A percentile compares a stretch with the other conserved stretches of the same genome.
Conservation (phyloP, 2,888 invertebrate species). For the Macropis europaea region DNA sequence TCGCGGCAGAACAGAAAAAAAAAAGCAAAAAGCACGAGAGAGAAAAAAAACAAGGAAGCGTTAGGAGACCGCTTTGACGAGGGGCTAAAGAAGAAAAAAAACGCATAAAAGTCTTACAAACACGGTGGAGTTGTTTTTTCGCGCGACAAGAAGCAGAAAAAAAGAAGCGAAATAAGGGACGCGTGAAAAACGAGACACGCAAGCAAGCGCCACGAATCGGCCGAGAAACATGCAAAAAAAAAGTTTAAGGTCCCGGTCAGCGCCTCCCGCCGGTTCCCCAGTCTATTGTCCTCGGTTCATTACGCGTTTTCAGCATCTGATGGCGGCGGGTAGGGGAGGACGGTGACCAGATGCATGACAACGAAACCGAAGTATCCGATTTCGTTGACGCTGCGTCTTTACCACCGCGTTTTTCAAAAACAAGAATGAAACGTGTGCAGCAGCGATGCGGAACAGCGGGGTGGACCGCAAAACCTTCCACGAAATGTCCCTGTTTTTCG, state of each 20-base stretch:
- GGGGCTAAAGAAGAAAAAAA: conserved; percentile 9
- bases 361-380: conserved; percentile 54
- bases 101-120: conserved; percentile 26
- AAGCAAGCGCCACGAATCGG: conserved; percentile 22
- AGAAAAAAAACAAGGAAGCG: conserved; percentile 7
- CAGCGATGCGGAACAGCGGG: background rate
- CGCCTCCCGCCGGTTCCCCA: conserved; percentile 28
- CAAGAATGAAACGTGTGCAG: conserved; percentile 2
- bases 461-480: background rate
- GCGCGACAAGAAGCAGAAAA: background rate
- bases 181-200: conserved; percentile 43
- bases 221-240: conserved; percentile 31
- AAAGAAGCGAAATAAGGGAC: conserved; percentile 17
- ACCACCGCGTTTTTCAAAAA: conserved; percentile 30
- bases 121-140: conserved; percentile 22
- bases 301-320: conserved; percentile 38
- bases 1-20: conserved; percentile 3
- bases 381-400: conserved; percentile 49
- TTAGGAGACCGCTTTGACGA: conserved; percentile 23
- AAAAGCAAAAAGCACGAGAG: background rate
- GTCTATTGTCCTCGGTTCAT: conserved; percentile 53
- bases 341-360: conserved; percentile 52
- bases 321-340: background rate
- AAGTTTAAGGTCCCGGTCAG: conserved; percentile 23
- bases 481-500: background rate